These are phyloP conservation scores for Idaea biselata DNA, from an alignment of 2,888 invertebrate species.

Conservation along the genomic window DNA sequence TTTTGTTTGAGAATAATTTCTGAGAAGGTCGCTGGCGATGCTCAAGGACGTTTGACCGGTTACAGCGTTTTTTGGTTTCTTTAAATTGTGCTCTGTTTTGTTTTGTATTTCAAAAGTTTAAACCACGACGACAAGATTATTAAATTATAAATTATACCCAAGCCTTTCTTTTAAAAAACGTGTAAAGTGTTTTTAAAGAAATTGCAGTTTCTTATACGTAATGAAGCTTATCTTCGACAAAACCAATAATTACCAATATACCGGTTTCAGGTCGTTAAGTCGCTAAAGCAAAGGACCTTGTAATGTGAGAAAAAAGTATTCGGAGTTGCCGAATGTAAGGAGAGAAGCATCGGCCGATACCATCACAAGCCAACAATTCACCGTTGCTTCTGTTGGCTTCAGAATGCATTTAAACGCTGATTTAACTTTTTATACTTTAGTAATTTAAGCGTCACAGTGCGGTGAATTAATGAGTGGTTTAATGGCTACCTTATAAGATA, in stretches of 20 bases:
- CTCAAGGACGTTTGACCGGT: slow-evolving; percentile 56
- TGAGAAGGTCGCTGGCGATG: slow-evolving; percentile 61
- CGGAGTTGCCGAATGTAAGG: slow-evolving; percentile 8
- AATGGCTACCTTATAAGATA: slow-evolving; percentile 23
- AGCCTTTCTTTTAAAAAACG: neutral
- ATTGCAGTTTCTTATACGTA: slow-evolving; percentile 8
- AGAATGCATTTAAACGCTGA: slow-evolving; percentile 30
- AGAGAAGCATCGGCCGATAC: slow-evolving; percentile 24
- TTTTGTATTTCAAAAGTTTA: neutral
- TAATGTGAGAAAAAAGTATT: slow-evolving; percentile 6
- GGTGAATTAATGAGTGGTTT: slow-evolving; percentile 22
- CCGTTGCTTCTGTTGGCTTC: slow-evolving; percentile 20
- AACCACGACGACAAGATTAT: neutral
- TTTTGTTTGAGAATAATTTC: slow-evolving; percentile 61
- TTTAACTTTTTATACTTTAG: slow-evolving; percentile 22
- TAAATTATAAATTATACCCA: neutral
- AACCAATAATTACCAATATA: slow-evolving; percentile 49
- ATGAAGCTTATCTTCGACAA: slow-evolving; percentile 37
- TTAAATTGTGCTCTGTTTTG: neutral
- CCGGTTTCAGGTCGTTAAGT: slow-evolving; percentile 33
- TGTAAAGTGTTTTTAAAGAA: slow-evolving; percentile 2
- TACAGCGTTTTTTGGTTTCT: neutral
- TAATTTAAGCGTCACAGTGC: slow-evolving; percentile 22
- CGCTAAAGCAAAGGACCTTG: slow-evolving; percentile 20
- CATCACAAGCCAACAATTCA: neutral